Evolutionary conservation across 2,797 vertebrate species (phyloP).

Genomic region (Trachurus trachurus): DNA sequence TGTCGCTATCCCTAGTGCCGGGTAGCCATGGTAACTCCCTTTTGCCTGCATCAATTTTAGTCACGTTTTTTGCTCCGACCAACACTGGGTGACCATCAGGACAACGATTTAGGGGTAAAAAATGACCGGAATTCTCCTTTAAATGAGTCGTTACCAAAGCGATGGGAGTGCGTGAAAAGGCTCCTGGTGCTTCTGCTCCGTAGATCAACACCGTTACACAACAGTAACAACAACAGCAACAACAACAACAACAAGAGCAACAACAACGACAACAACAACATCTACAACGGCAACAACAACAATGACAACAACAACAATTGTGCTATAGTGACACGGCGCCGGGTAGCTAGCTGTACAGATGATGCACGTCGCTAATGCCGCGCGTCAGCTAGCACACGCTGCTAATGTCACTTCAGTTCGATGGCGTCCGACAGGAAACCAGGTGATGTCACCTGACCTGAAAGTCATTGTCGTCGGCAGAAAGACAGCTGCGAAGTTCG

Average conservation of each 20-base stretch:
- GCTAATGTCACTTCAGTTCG: conserved; percentile 50
- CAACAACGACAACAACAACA: conserved; percentile 49
- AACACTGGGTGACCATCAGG: too few species aligned
- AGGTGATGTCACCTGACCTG: conserved; percentile 39
- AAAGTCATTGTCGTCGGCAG: neutral
- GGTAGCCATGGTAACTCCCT: too few species aligned
- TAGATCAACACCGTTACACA: conserved; percentile 79
- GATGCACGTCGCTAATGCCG: conserved; percentile 76
- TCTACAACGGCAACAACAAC: conserved; percentile 54
- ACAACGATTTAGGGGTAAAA: too few species aligned
- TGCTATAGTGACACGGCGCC: conserved; percentile 71
- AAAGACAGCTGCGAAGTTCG: conserved; percentile 23
- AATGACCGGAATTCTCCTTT: neutral
- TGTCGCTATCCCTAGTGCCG: too few species aligned
- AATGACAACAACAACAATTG: conserved; percentile 59
- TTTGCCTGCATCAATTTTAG: too few species aligned
- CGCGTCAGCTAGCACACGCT: conserved; percentile 72
- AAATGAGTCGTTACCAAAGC: conserved; percentile 72
- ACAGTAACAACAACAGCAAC: conserved; percentile 57
- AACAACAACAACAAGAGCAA: conserved; percentile 62
- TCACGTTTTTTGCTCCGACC: too few species aligned
- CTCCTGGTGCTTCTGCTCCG: conserved; percentile 64
- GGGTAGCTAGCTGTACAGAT: conserved; percentile 48
- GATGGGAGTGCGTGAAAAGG: conserved; percentile 60
- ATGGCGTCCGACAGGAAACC: conserved; percentile 49